Percentiles rank a stretch among this genome's conserved stretches.
Conservation (phyloP, 2,113 vertebrate species). For the Odocoileus hemionus region DNA sequence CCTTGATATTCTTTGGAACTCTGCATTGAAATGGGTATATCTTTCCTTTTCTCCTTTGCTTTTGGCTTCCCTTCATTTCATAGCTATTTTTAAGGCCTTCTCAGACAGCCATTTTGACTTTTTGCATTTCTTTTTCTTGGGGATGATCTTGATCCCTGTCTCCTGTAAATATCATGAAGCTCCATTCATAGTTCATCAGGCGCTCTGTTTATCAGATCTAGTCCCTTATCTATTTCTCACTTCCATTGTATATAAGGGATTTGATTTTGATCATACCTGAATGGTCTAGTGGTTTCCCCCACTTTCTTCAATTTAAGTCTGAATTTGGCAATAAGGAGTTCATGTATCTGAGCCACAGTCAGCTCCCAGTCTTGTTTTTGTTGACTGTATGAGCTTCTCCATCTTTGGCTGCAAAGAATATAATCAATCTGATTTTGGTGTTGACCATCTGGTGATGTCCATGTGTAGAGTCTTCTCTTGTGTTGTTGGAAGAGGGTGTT, state of each 20-base stretch:
- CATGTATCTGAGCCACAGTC: not conserved
- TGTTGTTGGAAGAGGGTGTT: not conserved
- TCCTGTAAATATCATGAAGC: not conserved
- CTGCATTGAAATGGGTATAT: not conserved
- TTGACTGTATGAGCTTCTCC: not conserved
- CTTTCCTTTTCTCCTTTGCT: not conserved
- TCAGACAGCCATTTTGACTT: not conserved
- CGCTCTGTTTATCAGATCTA: not conserved
- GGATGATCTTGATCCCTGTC: not conserved
- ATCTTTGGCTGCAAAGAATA: not conserved
- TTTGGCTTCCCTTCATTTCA: not conserved
- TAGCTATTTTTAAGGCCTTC: not conserved
- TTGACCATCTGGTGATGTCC: not conserved
- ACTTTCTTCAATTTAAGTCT: not conserved
- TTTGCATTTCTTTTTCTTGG: not conserved
- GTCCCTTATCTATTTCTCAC: not conserved
- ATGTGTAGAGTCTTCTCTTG: not conserved
- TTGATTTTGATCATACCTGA: not conserved
- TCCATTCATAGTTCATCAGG: not conserved
- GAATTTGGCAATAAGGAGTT: not conserved
- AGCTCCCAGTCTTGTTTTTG: not conserved
- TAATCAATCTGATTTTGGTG: not conserved
- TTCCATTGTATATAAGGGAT: not conserved
- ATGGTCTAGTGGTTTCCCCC: not conserved
- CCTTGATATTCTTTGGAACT: not conserved